These are phyloP conservation scores for Callaeas wilsoni DNA, from an alignment of 2,113 vertebrate species.

Conservation along the genomic window DNA sequence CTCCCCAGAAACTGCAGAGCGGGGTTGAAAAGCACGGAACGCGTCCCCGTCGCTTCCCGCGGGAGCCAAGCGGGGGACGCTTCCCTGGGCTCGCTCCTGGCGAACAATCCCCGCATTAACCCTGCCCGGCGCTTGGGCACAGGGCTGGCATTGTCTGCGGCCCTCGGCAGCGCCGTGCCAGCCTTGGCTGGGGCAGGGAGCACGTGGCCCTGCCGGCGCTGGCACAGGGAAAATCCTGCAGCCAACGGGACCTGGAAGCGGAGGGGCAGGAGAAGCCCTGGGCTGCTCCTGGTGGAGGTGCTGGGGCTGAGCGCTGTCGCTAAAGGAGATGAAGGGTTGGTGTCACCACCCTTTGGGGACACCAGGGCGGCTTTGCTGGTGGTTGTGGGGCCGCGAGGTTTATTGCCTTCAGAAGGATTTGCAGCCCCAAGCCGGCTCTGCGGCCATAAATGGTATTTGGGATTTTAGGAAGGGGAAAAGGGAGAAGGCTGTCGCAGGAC, in stretches of 20 bases:
- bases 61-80: not conserved
- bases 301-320: not conserved
- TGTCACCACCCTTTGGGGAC: not conserved
- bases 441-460: not conserved
- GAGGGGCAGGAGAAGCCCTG: not conserved
- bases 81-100: not conserved
- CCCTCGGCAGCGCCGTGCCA: not conserved
- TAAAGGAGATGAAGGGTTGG: not conserved
- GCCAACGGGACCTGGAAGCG: not conserved
- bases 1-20: not conserved
- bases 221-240: accelerated
- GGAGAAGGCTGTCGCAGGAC: not conserved
- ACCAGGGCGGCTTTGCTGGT: not conserved
- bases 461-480: not conserved
- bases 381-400: accelerated
- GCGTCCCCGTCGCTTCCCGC: accelerated
- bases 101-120: not conserved
- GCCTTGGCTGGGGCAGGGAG: not conserved
- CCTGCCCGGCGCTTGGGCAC: not conserved
- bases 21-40: not conserved
- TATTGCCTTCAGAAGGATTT: not conserved
- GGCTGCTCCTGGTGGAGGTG: not conserved
- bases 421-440: not conserved
- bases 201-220: not conserved
- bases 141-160: not conserved